These are phyloP conservation scores for Notothenia rossii DNA, from an alignment of 2,113 vertebrate genomes.

Conservation along the genomic window DNA sequence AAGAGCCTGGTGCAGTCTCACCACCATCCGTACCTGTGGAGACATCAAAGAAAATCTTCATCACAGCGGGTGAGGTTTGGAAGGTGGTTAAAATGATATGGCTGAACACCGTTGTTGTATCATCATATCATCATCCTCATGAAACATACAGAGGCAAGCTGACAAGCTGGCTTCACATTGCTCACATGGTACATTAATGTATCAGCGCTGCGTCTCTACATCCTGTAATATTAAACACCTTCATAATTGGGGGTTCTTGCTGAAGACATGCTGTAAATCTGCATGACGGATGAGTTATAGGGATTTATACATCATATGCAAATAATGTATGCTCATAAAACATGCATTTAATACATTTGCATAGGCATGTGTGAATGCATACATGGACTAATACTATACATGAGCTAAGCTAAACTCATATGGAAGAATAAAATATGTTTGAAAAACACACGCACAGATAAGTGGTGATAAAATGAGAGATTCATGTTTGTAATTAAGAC, in stretches of 20 bases:
- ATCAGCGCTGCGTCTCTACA: not conserved
- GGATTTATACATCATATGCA: not conserved
- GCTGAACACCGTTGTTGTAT: conserved; percentile 57
- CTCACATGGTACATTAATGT: too few relatives aligned
- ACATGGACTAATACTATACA: not conserved
- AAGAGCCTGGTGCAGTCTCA: not conserved
- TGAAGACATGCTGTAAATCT: not conserved
- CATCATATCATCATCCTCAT: conserved; percentile 69
- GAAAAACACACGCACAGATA: not conserved
- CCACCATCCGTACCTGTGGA: conserved; percentile 9
- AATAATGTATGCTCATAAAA: not conserved
- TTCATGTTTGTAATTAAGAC: not conserved
- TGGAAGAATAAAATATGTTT: not conserved
- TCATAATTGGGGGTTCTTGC: not conserved
- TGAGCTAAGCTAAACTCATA: not conserved
- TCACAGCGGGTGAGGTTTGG: conserved; percentile 47
- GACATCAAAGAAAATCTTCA: conserved; percentile 59
- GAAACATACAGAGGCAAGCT: conserved; percentile 50
- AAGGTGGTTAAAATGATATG: conserved; percentile 43
- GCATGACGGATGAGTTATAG: not conserved
- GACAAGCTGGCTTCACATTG: conserved; percentile 14
- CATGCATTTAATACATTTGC: not conserved
- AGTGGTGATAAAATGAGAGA: not conserved
- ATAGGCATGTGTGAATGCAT: not conserved
- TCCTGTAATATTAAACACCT: conserved; percentile 19